phyloP scores from a whole-genome alignment of 2,113 vertebrate genomes.

The Baryphthengus martii region DNA sequence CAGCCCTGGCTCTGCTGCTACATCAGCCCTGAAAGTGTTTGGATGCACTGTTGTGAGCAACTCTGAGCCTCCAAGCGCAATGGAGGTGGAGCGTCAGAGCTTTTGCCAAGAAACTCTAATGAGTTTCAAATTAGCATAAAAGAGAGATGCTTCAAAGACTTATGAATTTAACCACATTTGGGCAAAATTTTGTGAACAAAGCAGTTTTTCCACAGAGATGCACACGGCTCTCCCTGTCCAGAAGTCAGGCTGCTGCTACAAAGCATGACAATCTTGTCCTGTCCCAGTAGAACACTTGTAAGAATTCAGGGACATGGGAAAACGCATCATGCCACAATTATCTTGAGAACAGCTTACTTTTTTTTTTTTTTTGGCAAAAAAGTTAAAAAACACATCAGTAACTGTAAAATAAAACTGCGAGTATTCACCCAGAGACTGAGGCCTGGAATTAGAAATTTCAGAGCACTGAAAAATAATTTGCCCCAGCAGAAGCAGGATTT shows the following conservation, averaged over 20 bases:
- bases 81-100: background rate
- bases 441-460: background rate
- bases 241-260: background rate
- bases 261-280: background rate
- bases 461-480: constrained; percentile 33
- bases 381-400: background rate
- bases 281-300: background rate
- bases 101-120: background rate
- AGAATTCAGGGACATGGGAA: background rate
- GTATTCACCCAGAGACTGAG: constrained; percentile 19
- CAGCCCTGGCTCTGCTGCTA: background rate
- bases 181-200: background rate
- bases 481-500: constrained; percentile 23
- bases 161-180: background rate
- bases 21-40: background rate
- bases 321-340: background rate
- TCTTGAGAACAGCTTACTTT: background rate
- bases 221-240: background rate
- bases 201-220: background rate
- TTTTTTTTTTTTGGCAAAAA: background rate
- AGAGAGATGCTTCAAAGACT: background rate
- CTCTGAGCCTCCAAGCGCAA: background rate
- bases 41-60: background rate
- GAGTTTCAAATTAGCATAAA: background rate
- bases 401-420: constrained; percentile 24